Evolutionary conservation across 2,797 vertebrate species (phyloP).

Genomic region (Cryptoblepharus egeriae): DNA sequence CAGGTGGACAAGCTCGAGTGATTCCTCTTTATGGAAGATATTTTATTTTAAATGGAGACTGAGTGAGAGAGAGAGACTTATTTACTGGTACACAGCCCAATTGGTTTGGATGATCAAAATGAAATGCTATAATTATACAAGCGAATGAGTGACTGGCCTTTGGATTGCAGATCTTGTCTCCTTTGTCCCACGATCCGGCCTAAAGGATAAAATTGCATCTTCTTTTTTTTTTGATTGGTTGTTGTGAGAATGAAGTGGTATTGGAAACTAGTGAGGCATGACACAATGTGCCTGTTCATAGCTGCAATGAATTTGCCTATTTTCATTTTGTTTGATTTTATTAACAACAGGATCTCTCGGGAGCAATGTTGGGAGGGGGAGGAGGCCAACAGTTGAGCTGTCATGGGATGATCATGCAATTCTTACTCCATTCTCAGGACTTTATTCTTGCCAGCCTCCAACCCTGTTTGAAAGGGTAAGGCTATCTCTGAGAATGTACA

Average conservation of each 20-base stretch:
- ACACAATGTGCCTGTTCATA: conserved; percentile 75
- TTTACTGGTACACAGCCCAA: conserved; percentile 70
- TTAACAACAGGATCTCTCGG: conserved; percentile 93
- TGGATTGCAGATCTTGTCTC: conserved; percentile 96
- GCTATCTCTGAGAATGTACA: not conserved
- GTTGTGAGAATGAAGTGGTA: conserved; percentile 86
- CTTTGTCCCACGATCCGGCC: conserved; percentile 87
- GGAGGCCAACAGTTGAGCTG: conserved; percentile 79
- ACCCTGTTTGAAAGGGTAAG: not conserved
- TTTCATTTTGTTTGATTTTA: conserved; percentile 89
- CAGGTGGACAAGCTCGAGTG: conserved; percentile 1
- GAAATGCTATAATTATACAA: conserved; percentile 97
- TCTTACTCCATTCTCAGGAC: conserved; percentile 67
- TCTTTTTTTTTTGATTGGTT: conserved; percentile 84
- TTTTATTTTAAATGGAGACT: conserved; percentile 47
- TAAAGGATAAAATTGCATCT: conserved; percentile 90
- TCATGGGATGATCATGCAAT: conserved; percentile 84
- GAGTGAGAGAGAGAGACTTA: conserved; percentile 40
- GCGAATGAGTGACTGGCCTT: conserved; percentile 90
- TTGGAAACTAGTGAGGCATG: conserved; percentile 93
- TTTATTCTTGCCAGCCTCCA: conserved; percentile 39
- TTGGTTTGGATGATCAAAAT: conserved; percentile 76
- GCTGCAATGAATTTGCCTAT: conserved; percentile 82
- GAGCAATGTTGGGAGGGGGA: conserved; percentile 77
- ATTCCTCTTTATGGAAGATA: conserved; percentile 49